These are phyloP conservation scores for Laupala kohalensis DNA, from an alignment of 1,140 invertebrate genomes.

Conservation along the genomic window DNA sequence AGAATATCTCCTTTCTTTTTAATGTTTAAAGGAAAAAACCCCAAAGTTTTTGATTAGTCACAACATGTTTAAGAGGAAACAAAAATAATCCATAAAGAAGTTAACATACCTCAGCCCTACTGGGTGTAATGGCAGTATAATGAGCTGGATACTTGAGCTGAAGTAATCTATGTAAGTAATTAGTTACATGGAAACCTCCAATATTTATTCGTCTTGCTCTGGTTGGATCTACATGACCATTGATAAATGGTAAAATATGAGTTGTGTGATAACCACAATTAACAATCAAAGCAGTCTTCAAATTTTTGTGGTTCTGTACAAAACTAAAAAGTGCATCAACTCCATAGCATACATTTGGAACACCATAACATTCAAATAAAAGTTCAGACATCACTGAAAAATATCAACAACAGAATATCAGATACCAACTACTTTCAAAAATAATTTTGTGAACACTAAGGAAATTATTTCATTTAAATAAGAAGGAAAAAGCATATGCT, in stretches of 20 bases:
- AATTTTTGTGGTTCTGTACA: slow-evolving; percentile 25
- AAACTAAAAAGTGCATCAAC: slow-evolving; percentile 77
- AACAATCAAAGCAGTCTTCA: slow-evolving; percentile 53
- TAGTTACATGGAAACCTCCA: slow-evolving; percentile 72
- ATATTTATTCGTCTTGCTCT: slow-evolving; percentile 72
- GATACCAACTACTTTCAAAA: too few relatives aligned
- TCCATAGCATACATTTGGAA: slow-evolving; percentile 75
- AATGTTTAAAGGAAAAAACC: too few relatives aligned
- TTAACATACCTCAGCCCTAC: slow-evolving; percentile 55
- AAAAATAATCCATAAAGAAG: not conserved
- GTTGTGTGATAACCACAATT: slow-evolving; percentile 78
- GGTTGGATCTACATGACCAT: slow-evolving; percentile 50
- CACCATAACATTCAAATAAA: slow-evolving; percentile 83
- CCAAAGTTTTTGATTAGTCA: too few relatives aligned
- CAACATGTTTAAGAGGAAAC: not conserved
- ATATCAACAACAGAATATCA: slow-evolving; percentile 15
- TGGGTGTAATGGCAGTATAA: slow-evolving; percentile 70
- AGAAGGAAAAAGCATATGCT: not conserved
- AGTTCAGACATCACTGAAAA: slow-evolving; percentile 83
- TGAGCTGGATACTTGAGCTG: slow-evolving; percentile 91
- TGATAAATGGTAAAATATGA: slow-evolving; percentile 69
- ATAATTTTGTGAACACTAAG: too few relatives aligned
- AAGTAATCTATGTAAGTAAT: slow-evolving; percentile 76
- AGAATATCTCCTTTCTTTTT: too few relatives aligned
- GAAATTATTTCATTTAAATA: too few relatives aligned